Evolutionary conservation across 2,888 invertebrate genomes (phyloP).

Genomic region (Leptopilina drosophilae): DNA sequence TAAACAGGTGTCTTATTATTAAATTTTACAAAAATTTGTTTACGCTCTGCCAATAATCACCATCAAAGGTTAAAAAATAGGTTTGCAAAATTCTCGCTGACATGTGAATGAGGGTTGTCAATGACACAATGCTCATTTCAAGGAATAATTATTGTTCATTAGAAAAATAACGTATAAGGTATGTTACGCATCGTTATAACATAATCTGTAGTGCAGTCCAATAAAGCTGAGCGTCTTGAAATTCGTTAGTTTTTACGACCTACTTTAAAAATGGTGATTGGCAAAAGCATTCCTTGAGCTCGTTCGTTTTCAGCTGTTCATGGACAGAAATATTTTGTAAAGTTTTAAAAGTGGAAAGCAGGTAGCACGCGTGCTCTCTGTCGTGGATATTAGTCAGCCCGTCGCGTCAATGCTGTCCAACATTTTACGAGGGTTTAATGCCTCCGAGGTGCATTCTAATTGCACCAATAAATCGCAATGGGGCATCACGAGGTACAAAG

Average conservation of each 20-base stretch:
- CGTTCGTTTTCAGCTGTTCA: constrained; percentile 27
- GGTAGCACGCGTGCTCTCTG: constrained; percentile 63
- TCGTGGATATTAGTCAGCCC: constrained; percentile 70
- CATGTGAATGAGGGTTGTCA: constrained; percentile 2
- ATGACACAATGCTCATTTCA: background rate
- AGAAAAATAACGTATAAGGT: constrained; percentile 19
- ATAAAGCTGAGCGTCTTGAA: constrained; percentile 30
- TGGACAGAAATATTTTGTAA: constrained; percentile 34
- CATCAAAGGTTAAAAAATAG: no score
- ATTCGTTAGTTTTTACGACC: constrained; percentile 30
- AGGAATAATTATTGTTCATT: background rate
- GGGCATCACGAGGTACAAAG: constrained; percentile 58
- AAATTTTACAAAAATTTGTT: no score
- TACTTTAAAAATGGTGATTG: constrained; percentile 34
- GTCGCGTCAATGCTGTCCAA: constrained; percentile 72
- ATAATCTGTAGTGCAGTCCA: constrained; percentile 24
- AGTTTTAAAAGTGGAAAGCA: constrained; percentile 55
- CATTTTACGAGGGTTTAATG: constrained; percentile 76
- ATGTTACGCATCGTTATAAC: constrained; percentile 40
- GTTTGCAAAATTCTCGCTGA: no score
- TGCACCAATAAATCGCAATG: constrained; percentile 75
- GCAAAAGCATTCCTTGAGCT: constrained; percentile 16
- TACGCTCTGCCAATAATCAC: no score
- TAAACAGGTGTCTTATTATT: no score
- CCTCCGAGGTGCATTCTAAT: constrained; percentile 75